Conservation (phyloP, 2,797 vertebrate genomes). For the Rhincodon typus region DNA sequence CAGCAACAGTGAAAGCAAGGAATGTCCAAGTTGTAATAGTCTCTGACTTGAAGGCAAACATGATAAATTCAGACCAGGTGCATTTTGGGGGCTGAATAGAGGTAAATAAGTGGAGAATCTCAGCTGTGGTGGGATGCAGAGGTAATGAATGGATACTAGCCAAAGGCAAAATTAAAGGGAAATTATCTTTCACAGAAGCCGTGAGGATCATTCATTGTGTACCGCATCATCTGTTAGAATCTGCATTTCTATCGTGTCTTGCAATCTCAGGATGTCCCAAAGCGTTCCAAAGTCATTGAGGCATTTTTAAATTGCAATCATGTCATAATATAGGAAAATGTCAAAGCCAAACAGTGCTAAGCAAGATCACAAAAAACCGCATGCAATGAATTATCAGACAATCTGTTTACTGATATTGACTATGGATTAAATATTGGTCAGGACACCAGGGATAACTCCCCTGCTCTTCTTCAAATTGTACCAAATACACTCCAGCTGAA, state of each 20-base stretch:
- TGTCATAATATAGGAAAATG: background rate
- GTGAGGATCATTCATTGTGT: background rate
- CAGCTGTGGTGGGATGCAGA: background rate
- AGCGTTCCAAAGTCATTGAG: background rate
- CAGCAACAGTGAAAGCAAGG: background rate
- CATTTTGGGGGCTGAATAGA: background rate
- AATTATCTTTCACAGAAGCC: background rate
- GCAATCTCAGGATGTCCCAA: background rate
- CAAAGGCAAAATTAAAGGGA: background rate
- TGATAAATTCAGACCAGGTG: background rate
- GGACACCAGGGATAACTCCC: too few relatives aligned
- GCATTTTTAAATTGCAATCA: background rate
- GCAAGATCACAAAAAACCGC: background rate
- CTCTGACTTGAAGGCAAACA: background rate
- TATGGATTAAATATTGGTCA: background rate
- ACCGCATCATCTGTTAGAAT: background rate
- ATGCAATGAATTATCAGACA: background rate
- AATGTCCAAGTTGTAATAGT: background rate
- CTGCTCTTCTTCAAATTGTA: background rate
- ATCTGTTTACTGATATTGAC: background rate
- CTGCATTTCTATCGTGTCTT: background rate
- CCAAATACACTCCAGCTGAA: background rate
- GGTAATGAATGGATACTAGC: background rate
- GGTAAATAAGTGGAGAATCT: background rate
- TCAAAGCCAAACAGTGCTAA: background rate